These are phyloP conservation scores for Stichodactyla helianthus DNA, from an alignment of 64 coral and sea anemone species.

Conservation along the genomic window DNA sequence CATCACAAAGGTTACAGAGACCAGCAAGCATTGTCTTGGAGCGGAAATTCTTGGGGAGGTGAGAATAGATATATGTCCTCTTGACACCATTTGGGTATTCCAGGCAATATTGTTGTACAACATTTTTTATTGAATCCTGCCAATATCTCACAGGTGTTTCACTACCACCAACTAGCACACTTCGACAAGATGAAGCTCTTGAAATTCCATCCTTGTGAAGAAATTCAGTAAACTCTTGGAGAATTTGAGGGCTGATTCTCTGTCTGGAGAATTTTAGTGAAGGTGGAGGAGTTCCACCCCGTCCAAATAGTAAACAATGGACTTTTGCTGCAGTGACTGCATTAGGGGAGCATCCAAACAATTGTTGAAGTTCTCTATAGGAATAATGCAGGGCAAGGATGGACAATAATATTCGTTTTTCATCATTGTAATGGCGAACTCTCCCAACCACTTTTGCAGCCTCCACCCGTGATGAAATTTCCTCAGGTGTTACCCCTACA, in stretches of 20 bases:
- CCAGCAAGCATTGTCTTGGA: conserved; percentile 51
- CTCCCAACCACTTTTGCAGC: no score
- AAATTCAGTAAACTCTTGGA: conserved; percentile 22
- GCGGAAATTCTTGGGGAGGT: conserved; percentile 44
- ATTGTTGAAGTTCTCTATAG: neutral
- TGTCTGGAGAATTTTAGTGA: conserved; percentile 25
- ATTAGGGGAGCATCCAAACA: conserved; percentile 22
- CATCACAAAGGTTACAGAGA: conserved; percentile 40
- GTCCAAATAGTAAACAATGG: conserved; percentile 36
- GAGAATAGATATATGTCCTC: conserved; percentile 38
- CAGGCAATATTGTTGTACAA: conserved; percentile 25
- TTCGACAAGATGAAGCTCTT: conserved; percentile 40
- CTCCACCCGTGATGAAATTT: no score
- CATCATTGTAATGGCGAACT: neutral
- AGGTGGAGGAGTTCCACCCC: conserved; percentile 21
- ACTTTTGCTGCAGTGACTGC: conserved; percentile 39
- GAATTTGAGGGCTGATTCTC: neutral
- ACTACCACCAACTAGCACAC: conserved; percentile 31
- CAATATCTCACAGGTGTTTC: conserved; percentile 40
- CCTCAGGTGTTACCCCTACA: no score
- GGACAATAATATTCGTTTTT: neutral
- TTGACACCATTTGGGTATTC: conserved; percentile 42
- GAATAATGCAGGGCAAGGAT: conserved; percentile 12
- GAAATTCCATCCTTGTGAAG: conserved; percentile 34
- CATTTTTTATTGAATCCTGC: conserved; percentile 38